Percentiles rank a stretch among this genome's conserved stretches.
These are phyloP conservation scores for Papilio xuthus DNA, from an alignment of 1,140 invertebrate genomes.

Conservation along the genomic window DNA sequence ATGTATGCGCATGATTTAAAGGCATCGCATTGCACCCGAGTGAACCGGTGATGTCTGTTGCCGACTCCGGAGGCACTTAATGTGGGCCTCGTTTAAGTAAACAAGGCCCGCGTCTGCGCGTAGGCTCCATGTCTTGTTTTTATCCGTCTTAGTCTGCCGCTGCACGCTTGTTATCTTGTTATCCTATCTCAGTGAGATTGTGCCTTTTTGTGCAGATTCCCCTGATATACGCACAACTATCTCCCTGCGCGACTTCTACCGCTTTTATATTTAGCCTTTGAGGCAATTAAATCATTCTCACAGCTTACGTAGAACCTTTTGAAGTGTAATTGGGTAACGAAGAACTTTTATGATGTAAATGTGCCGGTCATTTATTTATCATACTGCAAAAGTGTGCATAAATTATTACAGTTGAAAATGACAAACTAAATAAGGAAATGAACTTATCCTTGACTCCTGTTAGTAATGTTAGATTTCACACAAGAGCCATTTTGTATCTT, in stretches of 20 bases:
- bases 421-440: not conserved
- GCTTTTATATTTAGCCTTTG: conserved; percentile 46
- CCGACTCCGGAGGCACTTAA: conserved; percentile 64
- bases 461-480: not conserved
- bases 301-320: not conserved
- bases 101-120: conserved; percentile 72
- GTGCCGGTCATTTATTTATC: not conserved
- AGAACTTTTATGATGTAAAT: not conserved
- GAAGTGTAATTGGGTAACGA: not conserved
- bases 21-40: conserved; percentile 42
- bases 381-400: not conserved
- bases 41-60: conserved; percentile 47
- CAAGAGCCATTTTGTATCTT: not conserved
- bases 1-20: conserved; percentile 47
- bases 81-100: conserved; percentile 75
- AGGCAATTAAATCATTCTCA: conserved; percentile 47
- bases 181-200: conserved; percentile 78
- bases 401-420: not conserved
- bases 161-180: conserved; percentile 79
- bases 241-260: conserved; percentile 51
- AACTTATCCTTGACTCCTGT: not conserved
- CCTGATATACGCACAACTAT: conserved; percentile 68
- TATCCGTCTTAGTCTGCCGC: conserved; percentile 71
- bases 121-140: conserved; percentile 75
- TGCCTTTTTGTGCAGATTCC: conserved; percentile 75